phyloP scores from a whole-genome alignment of 2,113 vertebrate species.

The Tichodroma muraria region DNA sequence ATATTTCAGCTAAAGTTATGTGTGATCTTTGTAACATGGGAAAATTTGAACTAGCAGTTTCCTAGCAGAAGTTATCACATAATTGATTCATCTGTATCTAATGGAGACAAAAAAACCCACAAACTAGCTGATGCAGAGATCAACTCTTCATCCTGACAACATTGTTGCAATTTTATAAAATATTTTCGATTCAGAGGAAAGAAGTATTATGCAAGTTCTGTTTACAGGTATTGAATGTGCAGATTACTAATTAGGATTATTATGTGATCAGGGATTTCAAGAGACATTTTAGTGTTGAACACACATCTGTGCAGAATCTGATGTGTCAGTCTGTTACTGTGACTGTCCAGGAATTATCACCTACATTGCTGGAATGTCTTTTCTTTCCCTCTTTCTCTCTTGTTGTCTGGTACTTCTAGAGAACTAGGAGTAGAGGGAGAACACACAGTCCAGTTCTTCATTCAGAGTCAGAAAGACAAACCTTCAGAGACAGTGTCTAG shows the following conservation, averaged over 20 bases:
- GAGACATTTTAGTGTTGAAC: neutral
- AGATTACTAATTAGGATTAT: neutral
- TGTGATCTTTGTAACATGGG: neutral
- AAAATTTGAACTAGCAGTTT: neutral
- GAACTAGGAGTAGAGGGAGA: neutral
- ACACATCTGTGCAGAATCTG: neutral
- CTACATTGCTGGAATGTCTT: neutral
- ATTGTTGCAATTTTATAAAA: neutral
- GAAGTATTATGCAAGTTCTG: neutral
- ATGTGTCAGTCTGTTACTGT: neutral
- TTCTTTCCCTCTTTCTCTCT: neutral
- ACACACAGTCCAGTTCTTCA: neutral
- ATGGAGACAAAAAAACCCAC: neutral
- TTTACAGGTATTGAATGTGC: neutral
- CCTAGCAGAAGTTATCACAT: neutral
- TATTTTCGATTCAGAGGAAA: neutral
- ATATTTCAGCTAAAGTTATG: neutral
- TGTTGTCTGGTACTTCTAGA: neutral
- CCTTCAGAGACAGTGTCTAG: neutral
- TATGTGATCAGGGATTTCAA: neutral
- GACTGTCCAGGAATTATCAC: neutral
- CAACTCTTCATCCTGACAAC: neutral
- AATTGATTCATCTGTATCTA: neutral
- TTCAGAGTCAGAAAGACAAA: neutral
- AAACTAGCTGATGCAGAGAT: neutral